A percentile compares a stretch with the other conserved stretches of the same genome.
These are phyloP conservation scores for Pogonomyrmex californicus DNA, from an alignment of 1,140 invertebrate genomes.

Conservation along the genomic window DNA sequence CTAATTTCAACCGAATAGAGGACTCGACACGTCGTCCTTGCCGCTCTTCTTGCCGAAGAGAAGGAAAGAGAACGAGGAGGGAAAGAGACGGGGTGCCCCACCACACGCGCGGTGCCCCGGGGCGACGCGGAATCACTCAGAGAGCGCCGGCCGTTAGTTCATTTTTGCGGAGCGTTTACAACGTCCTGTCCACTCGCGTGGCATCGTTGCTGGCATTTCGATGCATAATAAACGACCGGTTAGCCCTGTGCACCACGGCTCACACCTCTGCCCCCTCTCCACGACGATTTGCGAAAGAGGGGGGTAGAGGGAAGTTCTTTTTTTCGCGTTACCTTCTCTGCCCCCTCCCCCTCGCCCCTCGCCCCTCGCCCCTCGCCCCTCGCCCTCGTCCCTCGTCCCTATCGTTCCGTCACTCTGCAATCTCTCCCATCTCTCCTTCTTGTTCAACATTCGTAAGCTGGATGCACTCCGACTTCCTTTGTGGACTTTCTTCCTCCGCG, in stretches of 20 bases:
- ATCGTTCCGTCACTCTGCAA: constrained; percentile 62
- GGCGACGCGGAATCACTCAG: constrained; percentile 86
- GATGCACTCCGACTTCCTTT: constrained; percentile 69
- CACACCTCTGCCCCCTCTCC: constrained; percentile 79
- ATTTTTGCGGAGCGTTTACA: constrained; percentile 85
- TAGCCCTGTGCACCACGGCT: constrained; percentile 81
- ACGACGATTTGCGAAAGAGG: constrained; percentile 21
- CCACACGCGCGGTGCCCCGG: constrained; percentile 73
- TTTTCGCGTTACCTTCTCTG: too few relatives aligned
- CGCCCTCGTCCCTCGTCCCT: too few relatives aligned
- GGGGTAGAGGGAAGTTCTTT: constrained; percentile 35
- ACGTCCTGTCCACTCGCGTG: constrained; percentile 86
- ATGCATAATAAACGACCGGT: constrained; percentile 87
- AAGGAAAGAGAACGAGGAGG: constrained; percentile 6
- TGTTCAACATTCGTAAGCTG: constrained; percentile 71
- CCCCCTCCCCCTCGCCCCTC: constrained; percentile 9
- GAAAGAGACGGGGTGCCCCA: constrained; percentile 32
- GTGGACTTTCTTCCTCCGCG: constrained; percentile 69
- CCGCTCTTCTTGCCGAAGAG: neutral
- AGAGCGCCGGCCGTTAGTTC: constrained; percentile 83
- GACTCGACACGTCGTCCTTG: constrained; percentile 34
- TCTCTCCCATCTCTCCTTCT: constrained; percentile 72
- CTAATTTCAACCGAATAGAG: constrained; percentile 63
- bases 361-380: too few relatives aligned
- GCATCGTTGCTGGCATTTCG: constrained; percentile 86